Percentiles rank a stretch among this genome's conserved stretches.
phyloP scores from a whole-genome alignment of 2,113 vertebrate genomes.

The Pedetes capensis region DNA sequence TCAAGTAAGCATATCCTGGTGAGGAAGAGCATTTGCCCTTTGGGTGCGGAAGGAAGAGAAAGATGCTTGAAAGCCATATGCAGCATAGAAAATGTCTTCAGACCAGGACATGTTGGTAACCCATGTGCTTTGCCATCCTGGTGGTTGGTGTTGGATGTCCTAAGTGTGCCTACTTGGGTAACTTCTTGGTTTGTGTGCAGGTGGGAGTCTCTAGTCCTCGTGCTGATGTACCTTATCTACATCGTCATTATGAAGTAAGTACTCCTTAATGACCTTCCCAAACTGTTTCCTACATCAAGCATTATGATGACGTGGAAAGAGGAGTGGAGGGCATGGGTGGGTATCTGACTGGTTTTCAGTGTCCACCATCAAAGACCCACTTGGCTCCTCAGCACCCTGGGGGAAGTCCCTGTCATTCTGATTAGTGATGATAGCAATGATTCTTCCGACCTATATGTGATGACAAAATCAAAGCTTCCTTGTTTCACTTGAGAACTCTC shows the following conservation, averaged over 20 bases:
- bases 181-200: conserved; percentile 82
- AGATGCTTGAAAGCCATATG: neutral
- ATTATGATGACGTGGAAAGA: neutral
- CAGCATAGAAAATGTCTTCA: neutral
- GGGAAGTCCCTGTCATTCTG: neutral
- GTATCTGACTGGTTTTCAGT: neutral
- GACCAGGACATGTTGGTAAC: neutral
- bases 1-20: neutral
- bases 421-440: neutral
- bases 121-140: neutral
- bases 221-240: conserved; percentile 96
- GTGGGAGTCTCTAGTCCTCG: conserved; percentile 96
- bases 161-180: neutral
- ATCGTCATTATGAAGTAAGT: conserved; percentile 99
- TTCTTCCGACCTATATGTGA: neutral
- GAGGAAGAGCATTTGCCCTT: neutral
- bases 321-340: neutral
- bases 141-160: fast-evolving
- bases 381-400: neutral
- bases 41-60: neutral
- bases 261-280: neutral
- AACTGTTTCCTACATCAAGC: neutral
- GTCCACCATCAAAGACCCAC: fast-evolving
- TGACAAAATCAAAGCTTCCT: neutral
- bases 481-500: neutral